phyloP scores from a whole-genome alignment of 2,113 vertebrate species.

The Erythrocebus patas region DNA sequence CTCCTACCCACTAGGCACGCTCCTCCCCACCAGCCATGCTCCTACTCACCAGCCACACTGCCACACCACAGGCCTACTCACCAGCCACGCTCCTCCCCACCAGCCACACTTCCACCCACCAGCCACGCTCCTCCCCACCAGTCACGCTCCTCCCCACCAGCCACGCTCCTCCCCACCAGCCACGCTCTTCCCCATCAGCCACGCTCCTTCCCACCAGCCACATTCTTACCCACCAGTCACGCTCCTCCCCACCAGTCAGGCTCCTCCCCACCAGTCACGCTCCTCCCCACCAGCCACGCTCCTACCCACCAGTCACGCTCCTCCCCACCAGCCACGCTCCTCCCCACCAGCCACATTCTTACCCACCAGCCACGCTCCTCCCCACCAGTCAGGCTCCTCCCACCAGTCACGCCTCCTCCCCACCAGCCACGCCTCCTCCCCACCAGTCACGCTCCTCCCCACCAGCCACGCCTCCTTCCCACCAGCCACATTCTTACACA shows the following conservation, averaged over 20 bases:
- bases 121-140: fast-evolving
- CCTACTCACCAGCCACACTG: fast-evolving
- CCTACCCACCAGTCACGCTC: fast-evolving
- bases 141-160: fast-evolving
- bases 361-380: neutral
- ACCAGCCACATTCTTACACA: no score
- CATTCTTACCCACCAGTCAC: fast-evolving
- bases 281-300: fast-evolving
- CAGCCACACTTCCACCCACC: fast-evolving
- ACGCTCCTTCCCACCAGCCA: no score
- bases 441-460: no score
- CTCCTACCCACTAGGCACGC: fast-evolving
- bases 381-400: neutral
- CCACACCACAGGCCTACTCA: no score
- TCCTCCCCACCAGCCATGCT: no score
- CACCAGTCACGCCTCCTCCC: fast-evolving
- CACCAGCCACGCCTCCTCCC: no score
- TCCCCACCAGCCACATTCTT: neutral
- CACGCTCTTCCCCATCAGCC: no score
- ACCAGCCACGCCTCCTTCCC: no score
- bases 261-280: no score
- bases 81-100: fast-evolving
- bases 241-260: no score
- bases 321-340: neutral
- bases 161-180: fast-evolving